Conservation (phyloP, 1,140 invertebrate genomes). For the Phenacoccus solenopsis region DNA sequence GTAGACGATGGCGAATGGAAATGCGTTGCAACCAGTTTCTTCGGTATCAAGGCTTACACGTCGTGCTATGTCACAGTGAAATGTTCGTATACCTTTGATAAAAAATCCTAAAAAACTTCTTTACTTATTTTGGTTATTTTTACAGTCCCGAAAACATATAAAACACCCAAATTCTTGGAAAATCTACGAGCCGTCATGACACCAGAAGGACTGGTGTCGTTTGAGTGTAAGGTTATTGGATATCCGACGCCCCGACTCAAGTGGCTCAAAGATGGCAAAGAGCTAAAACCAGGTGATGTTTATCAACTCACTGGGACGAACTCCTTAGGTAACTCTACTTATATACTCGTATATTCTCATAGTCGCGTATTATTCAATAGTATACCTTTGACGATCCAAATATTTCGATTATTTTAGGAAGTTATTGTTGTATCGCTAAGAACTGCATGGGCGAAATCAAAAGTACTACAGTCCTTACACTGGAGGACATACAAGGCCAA, state of each 20-base stretch:
- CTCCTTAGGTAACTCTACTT: constrained; percentile 55
- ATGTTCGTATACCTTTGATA: constrained; percentile 37
- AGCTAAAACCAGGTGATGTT: constrained; percentile 80
- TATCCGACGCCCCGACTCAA: constrained; percentile 70
- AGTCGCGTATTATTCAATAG: background rate
- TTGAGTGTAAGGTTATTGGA: constrained; percentile 84
- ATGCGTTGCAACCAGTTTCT: constrained; percentile 58
- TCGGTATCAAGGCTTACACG: constrained; percentile 57
- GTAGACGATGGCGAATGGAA: constrained; percentile 80
- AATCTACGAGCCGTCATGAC: constrained; percentile 73
- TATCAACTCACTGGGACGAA: constrained; percentile 82
- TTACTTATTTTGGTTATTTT: constrained; percentile 16
- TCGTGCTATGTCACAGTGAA: constrained; percentile 56
- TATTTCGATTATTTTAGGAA: constrained; percentile 41
- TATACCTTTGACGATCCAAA: no score
- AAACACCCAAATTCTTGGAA: constrained; percentile 78
- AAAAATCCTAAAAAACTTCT: background rate
- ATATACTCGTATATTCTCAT: background rate
- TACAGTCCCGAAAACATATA: constrained; percentile 73
- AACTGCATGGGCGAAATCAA: constrained; percentile 85
- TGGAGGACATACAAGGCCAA: constrained; percentile 82
- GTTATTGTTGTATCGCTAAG: constrained; percentile 77
- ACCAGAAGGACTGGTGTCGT: constrained; percentile 79
- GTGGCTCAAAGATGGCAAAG: constrained; percentile 85
- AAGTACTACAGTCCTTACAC: constrained; percentile 70